Evolutionary conservation across 2,888 invertebrate species (phyloP).

Genomic region (Dromius quadrimaculatus): DNA sequence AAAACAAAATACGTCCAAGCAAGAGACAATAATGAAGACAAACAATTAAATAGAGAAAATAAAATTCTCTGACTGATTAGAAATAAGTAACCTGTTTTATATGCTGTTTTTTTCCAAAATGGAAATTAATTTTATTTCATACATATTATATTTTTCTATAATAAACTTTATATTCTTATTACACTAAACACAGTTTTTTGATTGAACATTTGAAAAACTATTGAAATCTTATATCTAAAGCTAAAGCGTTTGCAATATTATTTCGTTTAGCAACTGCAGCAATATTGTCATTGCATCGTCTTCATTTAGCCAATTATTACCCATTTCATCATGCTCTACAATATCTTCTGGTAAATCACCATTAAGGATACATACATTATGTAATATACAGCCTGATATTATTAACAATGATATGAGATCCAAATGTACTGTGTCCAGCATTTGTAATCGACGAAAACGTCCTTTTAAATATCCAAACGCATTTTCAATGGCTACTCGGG

Average conservation of each 20-base stretch:
- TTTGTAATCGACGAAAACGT: slow-evolving; percentile 16
- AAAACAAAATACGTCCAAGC: not conserved
- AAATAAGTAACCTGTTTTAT: no score
- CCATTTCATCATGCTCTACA: not conserved
- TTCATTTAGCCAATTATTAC: not conserved
- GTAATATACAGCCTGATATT: slow-evolving; percentile 4
- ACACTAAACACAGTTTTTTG: not conserved
- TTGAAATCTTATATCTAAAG: not conserved
- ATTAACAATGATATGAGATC: slow-evolving; percentile 19
- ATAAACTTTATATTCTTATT: not conserved
- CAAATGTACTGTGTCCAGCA: not conserved
- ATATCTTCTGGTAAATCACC: not conserved
- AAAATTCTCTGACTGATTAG: no score
- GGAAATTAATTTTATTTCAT: no score
- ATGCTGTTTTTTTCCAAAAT: no score
- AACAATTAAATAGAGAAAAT: not conserved
- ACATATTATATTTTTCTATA: not conserved
- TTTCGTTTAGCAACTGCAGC: not conserved
- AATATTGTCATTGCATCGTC: not conserved
- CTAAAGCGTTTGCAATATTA: not conserved
- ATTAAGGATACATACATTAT: slow-evolving; percentile 10
- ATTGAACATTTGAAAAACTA: not conserved
- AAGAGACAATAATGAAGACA: not conserved
- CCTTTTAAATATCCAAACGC: slow-evolving; percentile 22
- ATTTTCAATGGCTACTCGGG: slow-evolving; percentile 18